phyloP scores from a whole-genome alignment of 2,113 vertebrate genomes.

The Sphyrna mokarran region DNA sequence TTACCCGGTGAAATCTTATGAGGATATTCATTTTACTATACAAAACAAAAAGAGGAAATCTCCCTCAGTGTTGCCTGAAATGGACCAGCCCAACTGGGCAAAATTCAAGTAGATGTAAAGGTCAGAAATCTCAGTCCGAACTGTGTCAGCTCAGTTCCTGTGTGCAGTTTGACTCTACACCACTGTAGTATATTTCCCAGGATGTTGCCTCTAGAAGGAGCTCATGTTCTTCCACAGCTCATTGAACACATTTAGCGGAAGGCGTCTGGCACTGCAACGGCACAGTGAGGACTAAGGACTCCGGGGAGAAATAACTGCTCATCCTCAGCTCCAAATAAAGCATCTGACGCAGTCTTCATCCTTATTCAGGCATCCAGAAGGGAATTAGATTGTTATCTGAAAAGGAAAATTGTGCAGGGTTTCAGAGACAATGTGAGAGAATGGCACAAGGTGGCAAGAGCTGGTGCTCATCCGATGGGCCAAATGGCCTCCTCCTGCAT shows the following conservation, averaged over 20 bases:
- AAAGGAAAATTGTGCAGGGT: too few relatives aligned
- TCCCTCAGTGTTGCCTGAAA: background rate
- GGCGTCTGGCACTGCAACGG: background rate
- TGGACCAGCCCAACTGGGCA: background rate
- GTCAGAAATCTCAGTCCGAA: too few relatives aligned
- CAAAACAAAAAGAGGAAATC: background rate
- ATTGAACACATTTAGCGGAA: background rate
- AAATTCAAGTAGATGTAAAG: background rate
- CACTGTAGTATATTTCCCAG: background rate
- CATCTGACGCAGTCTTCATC: background rate
- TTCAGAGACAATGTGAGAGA: too few relatives aligned
- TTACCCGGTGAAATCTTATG: background rate
- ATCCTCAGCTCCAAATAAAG: background rate
- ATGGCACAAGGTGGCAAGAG: too few relatives aligned
- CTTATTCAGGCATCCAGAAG: background rate
- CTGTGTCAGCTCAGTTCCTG: background rate
- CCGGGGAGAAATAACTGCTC: background rate
- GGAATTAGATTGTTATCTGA: too few relatives aligned
- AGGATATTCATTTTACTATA: background rate
- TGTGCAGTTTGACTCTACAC: background rate
- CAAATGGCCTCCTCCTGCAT: too few relatives aligned
- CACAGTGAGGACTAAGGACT: background rate
- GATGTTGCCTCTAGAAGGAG: background rate
- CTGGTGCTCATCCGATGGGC: too few relatives aligned
- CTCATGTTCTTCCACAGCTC: background rate